Evolutionary conservation across 2,888 invertebrate species (phyloP), one percentile per base, ranked within the genome.

Genomic region (Campaea margaritaria): DNA sequence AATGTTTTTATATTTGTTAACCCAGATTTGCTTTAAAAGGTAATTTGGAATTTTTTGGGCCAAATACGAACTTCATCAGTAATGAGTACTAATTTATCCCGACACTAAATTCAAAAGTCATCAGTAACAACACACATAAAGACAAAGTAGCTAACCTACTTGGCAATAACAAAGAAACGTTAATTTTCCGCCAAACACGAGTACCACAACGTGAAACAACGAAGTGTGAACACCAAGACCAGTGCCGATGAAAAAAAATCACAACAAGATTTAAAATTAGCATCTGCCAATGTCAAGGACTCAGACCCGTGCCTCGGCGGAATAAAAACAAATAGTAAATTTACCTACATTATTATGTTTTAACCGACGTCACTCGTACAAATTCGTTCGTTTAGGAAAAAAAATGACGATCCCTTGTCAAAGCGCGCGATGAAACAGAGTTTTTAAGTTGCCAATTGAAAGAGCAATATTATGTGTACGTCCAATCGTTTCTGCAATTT

Each of bases 241-340:
- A 36, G 45, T 57, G 46, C 34, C 27, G 47, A 53, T 46, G 60
- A 67, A 64, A 62, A 64, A 62, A 67, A 65, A 56, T 43, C 54
- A 36, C 58, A 62, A 51, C 58, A 61, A 60, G 43, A 66, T 67
- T 62, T 64, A 62, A 58, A 67, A 66, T 67, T 62, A 67, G 48
- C 68, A 56, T 65, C 65, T 63, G 51, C 62, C 67, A 67, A 63
- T 65, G 68, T 64, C 69, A 66, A 69, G 65, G 65, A 38, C 41
- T 42, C 15, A 31, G 47, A 43, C 41, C 48, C 50, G 51, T 43
- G 44, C 54, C n/a, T 43, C 43, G 46, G 39, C 53, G 57, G 38
- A 62, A 57, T 51, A 51, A 54, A 27, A 56, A 12, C 3, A 12
- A n/a, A 3, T 49, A 51, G 28, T 28, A 41, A 56, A 58, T 12